phyloP scores from a whole-genome alignment of 2,888 invertebrate species.

The Drosophila paracracens region DNA sequence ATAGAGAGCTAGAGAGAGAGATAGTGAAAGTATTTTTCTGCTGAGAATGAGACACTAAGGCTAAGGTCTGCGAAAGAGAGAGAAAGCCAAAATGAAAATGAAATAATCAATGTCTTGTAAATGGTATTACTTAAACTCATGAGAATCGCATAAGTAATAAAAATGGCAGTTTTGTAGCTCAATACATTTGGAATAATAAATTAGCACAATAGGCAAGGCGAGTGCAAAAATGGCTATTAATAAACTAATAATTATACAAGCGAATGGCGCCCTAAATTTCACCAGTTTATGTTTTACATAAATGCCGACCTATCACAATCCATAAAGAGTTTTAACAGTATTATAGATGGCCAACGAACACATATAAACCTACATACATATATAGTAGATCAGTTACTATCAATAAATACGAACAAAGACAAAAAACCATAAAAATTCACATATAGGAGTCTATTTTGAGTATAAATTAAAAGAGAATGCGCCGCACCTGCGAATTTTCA shows the following conservation, averaged over 20 bases:
- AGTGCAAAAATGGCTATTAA: conserved; percentile 14
- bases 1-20: background rate
- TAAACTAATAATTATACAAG: conserved; percentile 38
- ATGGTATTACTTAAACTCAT: background rate
- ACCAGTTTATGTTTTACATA: conserved; percentile 45
- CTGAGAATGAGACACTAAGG: background rate
- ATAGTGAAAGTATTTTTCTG: background rate
- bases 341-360: conserved; percentile 37
- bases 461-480: conserved; percentile 46
- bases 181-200: background rate
- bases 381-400: conserved; percentile 17
- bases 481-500: conserved; percentile 30
- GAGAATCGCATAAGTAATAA: background rate
- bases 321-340: conserved; percentile 45
- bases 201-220: background rate
- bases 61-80: background rate
- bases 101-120: background rate
- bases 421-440: conserved; percentile 4
- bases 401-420: conserved; percentile 13
- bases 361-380: conserved; percentile 1
- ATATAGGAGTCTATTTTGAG: background rate
- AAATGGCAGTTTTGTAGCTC: background rate
- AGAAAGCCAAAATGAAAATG: background rate
- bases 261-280: conserved; percentile 47
- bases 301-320: conserved; percentile 16